Conservation (phyloP, 1,140 invertebrate genomes). For the Helicoverpa zea region DNA sequence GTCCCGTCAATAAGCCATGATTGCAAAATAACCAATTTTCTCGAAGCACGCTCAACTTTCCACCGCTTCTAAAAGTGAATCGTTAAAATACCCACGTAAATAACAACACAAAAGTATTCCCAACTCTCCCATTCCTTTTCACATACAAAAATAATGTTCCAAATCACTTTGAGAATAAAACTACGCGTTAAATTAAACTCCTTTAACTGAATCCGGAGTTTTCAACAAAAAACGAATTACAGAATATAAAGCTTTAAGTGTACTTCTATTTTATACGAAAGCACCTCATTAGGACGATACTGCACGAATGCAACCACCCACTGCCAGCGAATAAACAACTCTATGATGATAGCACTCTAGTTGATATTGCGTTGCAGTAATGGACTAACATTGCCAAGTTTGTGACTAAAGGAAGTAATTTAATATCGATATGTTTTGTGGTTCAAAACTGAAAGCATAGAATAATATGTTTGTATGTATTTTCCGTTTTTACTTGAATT, state of each 20-base stretch:
- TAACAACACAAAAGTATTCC: not conserved
- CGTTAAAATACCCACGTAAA: not conserved
- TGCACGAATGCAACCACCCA: not conserved
- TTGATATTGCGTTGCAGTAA: not conserved
- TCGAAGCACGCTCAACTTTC: not conserved
- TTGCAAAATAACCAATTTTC: not conserved
- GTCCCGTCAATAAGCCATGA: too few relatives aligned
- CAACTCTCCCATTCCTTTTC: not conserved
- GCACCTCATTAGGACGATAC: constrained; percentile 42
- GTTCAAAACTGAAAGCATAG: not conserved
- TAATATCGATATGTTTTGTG: constrained; percentile 33
- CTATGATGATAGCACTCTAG: not conserved
- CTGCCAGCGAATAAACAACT: not conserved
- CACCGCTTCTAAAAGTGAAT: not conserved
- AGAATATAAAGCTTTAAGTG: constrained; percentile 36
- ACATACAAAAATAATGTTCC: constrained; percentile 21
- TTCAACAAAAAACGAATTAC: constrained; percentile 39
- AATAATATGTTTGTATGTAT: not conserved
- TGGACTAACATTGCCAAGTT: constrained; percentile 23
- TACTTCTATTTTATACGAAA: constrained; percentile 38
- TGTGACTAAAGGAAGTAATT: constrained; percentile 13
- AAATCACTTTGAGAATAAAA: constrained; percentile 38
- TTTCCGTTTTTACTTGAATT: too few relatives aligned
- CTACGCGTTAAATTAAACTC: constrained; percentile 37
- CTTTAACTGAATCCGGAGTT: constrained; percentile 43